Base-by-base conservation (phyloP, 2,113 vertebrate genomes). In the Gallinago undulata region DNA sequence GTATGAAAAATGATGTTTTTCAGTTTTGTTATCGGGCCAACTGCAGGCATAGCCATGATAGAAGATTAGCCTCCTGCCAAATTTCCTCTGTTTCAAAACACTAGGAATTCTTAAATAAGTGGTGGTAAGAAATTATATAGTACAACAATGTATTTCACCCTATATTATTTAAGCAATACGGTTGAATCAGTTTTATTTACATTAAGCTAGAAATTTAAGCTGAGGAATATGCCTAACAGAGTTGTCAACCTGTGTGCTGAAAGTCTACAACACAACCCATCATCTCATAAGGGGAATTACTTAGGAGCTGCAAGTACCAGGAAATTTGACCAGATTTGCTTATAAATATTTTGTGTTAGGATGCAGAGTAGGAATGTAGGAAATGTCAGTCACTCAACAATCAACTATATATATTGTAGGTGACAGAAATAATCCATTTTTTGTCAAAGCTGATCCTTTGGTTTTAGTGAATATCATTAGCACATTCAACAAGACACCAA, bases 51-150 rank as follows among this genome's bases (percentile, higher is more conserved):
- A 57, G 41, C 47, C 77, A 15, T 4, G 37, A n/a, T 2, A 56
- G 16, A 6, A 56, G 56, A 63, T 43, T 6, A 85, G 30, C 35
- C 48, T 87, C 41, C 63, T 88, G 79, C 73, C 92, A 92, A 64
- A 80, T 57, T 90, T 83, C n/a, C 39, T 70, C 59, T 88, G 48
- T 90, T 93, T 84, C 67, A 90, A 95, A 93, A 73, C 35, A 64
- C 21, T 24, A 27, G 35, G 33, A 30, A 84, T 68, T 82, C 39
- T 88, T 67, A 90, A 57, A 93, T 72, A 80, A 87, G 60, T 8
- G 17, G 41, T 15, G 73, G 19, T 23, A 93, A 92, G 33, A 76
- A 68, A 39, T 60, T 27, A 13, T 5, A 27, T 10, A 85, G 27
- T 35, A 84, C 47, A 88, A 53, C 31, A 63, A 60, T 1, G 0